Evolutionary conservation across 2,113 vertebrate genomes (phyloP), one percentile per base, ranked within the genome.

Genomic region (Callopanchax toddi): DNA sequence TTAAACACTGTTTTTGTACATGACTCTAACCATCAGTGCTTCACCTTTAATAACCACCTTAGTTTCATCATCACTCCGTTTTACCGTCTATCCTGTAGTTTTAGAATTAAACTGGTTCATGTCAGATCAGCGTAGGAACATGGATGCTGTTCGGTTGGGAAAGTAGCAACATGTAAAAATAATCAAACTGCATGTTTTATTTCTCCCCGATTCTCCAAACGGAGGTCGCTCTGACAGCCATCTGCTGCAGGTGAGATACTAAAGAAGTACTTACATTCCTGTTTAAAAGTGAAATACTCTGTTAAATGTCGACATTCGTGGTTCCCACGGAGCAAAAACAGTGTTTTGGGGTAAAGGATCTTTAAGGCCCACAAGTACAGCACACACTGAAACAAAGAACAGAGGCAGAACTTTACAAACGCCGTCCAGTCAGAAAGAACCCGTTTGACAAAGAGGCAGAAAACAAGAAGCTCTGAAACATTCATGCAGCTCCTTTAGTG

Each of bases 281-380:
- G 96, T 88, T 98, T 99, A 95, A 98, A 98, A 87, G 96, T 99
- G 94, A 99, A 99, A 95, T 98, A 98, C 90, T 98, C 97, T 93
- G 96, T 99, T 94, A 99, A 94, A 94, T 99, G 96, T 97, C 97
- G 96, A 96, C 97, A 99, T 97, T 99, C 96, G 92, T 99, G 97
- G 86, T 99, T 99, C 94, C 97, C 96, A 89, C 96, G 96, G 87
- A 99, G 96, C 95, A 99, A 94, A 94, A 99, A 99, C 93, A 99
- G 94, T 92, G 97, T 99, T 96, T 97, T 98, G 80, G 97, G 96
- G 89, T 99, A 99, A 87, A 99, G 95, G 89, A 98, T 97, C 96
- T 99, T 99, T 94, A 99, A 96, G 92, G 97, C 97, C 97, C 97
- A 99, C 91, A 99, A 93, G 92, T 99, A 98, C 90, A 99, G 94